Base-by-base conservation (phyloP, 2,888 invertebrate genomes). In the Ormyrus labotus region DNA sequence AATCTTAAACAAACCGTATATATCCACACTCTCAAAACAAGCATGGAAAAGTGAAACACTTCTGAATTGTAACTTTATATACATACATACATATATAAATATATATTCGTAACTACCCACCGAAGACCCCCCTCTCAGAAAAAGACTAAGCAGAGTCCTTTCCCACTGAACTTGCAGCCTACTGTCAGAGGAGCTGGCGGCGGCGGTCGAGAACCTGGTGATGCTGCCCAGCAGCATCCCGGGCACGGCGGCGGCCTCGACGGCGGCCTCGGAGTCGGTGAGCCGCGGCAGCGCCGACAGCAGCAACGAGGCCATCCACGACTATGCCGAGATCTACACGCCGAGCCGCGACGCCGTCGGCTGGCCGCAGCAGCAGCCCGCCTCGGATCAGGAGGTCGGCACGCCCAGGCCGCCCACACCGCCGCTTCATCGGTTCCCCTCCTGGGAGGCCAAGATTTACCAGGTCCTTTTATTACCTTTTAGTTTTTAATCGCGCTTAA, bases 381-480 rank as follows among this genome's bases (percentile, higher is more conserved):
- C 6, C n/a, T n/a, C 47, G 51, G 10, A 64, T 10, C 47, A 53
- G n/a, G 77, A 79, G 10, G 57, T 78, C 1, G 75, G 72, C 5
- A 91, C 90, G 57, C 92, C 92, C 3, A 92, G 94, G 83, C 96
- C 97, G 0, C 97, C 97, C 11, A 97, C 98, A 0, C 98, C 98
- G 47, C 98, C 98, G 0, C 91, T 98, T 75, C 98, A 98, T 90
- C 93, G 98, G 88, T 96, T 96, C 90, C 97, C 97, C 5, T 96
- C 96, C 86, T 98, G 98, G 98, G 98, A 98, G 91, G 97, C 97
- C n/a, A 95, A 97, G 90, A 98, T 98, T 87, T 98, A 98, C 91
- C 97, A 97, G 93, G 96, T 97, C 64, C 48, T 13, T 13, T 13
- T 13, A 51, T 72, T 47, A 8, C 65, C 48, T 50, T 11, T 0